These are phyloP conservation scores for Rhea americana DNA, from an alignment of 2,113 vertebrate species.

Conservation along the genomic window DNA sequence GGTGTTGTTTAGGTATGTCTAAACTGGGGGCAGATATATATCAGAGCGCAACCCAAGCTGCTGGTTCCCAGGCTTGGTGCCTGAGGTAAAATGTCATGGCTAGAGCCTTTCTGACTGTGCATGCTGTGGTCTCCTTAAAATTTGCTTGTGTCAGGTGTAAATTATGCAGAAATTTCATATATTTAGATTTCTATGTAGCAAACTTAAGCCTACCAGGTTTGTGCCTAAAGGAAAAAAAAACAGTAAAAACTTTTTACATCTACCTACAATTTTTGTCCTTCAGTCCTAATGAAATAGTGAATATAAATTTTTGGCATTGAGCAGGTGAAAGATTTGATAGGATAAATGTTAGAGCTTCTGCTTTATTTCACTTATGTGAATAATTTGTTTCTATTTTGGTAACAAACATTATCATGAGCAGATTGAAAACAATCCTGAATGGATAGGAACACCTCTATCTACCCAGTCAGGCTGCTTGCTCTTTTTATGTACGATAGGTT, in stretches of 20 bases:
- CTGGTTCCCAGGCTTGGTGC: neutral
- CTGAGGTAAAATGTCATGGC: neutral
- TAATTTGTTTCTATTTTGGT: neutral
- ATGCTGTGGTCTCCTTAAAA: neutral
- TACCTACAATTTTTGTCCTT: neutral
- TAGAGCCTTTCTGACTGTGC: neutral
- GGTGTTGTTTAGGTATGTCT: neutral
- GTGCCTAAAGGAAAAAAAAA: neutral
- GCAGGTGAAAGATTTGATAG: neutral
- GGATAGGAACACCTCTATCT: neutral
- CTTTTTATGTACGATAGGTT: neutral
- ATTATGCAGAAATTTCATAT: neutral
- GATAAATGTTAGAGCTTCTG: neutral
- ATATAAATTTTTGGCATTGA: neutral
- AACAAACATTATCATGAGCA: neutral
- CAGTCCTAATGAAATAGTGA: neutral
- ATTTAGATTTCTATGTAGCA: neutral
- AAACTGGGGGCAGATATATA: neutral
- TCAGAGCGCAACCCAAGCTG: neutral
- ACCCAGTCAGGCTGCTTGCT: neutral
- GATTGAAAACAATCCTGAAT: neutral
- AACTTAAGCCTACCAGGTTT: neutral
- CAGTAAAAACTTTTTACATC: neutral
- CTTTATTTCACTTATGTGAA: neutral
- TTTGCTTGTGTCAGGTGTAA: neutral